A percentile compares a stretch with the other conserved stretches of the same genome.
phyloP scores from a whole-genome alignment of 2,797 vertebrate genomes.

The Darevskia nairensis region DNA sequence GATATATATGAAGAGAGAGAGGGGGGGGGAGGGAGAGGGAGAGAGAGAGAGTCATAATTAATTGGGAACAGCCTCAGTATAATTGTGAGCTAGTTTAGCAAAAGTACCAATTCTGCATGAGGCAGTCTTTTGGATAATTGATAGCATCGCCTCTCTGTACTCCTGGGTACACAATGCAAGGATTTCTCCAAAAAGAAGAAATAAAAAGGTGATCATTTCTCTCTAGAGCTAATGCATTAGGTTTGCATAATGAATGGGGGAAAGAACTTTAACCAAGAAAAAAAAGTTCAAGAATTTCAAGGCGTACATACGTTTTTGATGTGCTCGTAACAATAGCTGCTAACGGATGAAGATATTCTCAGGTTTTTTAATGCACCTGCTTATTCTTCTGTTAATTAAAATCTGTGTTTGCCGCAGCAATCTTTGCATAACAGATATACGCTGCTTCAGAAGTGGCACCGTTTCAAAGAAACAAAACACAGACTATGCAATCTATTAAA shows the following conservation, averaged over 20 bases:
- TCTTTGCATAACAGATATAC: conserved; percentile 49
- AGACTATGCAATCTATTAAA: conserved; percentile 6
- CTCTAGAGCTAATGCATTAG: conserved; percentile 50
- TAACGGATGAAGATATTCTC: conserved; percentile 64
- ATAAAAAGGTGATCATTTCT: conserved; percentile 65
- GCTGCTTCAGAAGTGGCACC: conserved; percentile 44
- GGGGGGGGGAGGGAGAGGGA: too few species aligned
- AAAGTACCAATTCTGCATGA: conserved; percentile 64
- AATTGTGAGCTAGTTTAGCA: conserved; percentile 57
- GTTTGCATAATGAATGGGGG: conserved; percentile 64
- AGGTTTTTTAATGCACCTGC: conserved; percentile 41
- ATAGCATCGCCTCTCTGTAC: conserved; percentile 49
- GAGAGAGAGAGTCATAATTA: conserved; percentile 38
- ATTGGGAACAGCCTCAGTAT: conserved; percentile 65
- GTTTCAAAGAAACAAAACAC: conserved; percentile 8
- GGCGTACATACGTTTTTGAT: conserved; percentile 59
- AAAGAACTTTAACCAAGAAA: conserved; percentile 52
- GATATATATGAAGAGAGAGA: too few species aligned
- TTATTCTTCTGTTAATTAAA: conserved; percentile 71
- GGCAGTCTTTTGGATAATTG: conserved; percentile 60
- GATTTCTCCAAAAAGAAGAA: conserved; percentile 60
- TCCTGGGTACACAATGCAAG: conserved; percentile 50
- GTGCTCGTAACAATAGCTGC: conserved; percentile 62
- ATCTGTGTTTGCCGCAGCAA: conserved; percentile 56
- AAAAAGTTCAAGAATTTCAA: conserved; percentile 65